Conservation (phyloP, 2,888 invertebrate species). For the Eumacrocentrus americanus region DNA sequence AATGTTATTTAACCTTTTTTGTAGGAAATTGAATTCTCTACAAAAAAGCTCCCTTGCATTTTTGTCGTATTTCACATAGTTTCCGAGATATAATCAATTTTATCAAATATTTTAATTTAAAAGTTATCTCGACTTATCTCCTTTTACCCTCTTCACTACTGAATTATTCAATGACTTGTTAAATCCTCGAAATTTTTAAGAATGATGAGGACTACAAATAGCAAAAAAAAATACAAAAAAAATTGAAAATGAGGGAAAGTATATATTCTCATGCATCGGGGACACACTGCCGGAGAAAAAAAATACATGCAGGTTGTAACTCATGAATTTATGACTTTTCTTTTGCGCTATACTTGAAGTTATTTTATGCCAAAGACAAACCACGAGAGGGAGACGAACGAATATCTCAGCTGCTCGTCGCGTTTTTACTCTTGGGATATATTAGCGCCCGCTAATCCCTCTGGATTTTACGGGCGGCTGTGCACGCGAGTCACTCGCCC, state of each 20-base stretch:
- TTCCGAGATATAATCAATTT: too few relatives aligned
- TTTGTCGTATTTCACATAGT: too few relatives aligned
- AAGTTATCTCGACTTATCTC: too few relatives aligned
- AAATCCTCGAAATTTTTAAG: too few relatives aligned
- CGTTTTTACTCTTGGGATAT: constrained; percentile 58
- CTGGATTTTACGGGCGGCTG: constrained; percentile 56
- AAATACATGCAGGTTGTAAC: constrained; percentile 41
- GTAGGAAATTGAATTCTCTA: too few relatives aligned
- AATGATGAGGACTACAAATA: too few relatives aligned
- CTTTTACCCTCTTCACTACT: too few relatives aligned
- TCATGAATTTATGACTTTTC: constrained; percentile 55
- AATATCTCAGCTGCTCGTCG: constrained; percentile 58
- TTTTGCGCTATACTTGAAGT: constrained; percentile 44
- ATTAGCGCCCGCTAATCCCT: constrained; percentile 58
- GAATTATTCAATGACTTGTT: too few relatives aligned
- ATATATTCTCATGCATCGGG: neutral
- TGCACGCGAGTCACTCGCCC: constrained; percentile 41
- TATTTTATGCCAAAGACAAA: constrained; percentile 57
- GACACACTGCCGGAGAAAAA: constrained; percentile 6
- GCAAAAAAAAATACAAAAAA: too few relatives aligned
- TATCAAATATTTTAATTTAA: too few relatives aligned
- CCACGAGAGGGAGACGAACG: constrained; percentile 42
- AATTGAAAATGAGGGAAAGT: neutral
- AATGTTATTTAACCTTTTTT: too few relatives aligned
- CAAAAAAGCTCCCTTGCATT: too few relatives aligned